phyloP scores from a whole-genome alignment of 2,888 invertebrate genomes.

The Drosophila peninsularis region DNA sequence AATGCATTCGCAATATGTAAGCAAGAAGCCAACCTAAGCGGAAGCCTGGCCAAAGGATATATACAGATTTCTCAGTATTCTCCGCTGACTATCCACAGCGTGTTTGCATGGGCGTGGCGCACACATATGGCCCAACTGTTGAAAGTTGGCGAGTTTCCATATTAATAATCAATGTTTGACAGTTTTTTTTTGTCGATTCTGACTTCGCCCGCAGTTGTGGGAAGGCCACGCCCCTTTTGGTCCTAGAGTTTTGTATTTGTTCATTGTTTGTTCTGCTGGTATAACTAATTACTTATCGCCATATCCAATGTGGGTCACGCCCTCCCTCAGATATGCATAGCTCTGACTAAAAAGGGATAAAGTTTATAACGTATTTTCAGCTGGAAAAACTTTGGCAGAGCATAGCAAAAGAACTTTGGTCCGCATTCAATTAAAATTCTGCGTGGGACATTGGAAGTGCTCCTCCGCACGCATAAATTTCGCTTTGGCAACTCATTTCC shows the following conservation, averaged over 20 bases:
- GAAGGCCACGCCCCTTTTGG: constrained; percentile 31
- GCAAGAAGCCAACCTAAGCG: constrained; percentile 9
- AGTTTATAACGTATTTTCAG: constrained; percentile 22
- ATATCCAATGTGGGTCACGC: constrained; percentile 51
- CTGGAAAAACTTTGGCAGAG: constrained; percentile 26
- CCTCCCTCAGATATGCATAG: constrained; percentile 23
- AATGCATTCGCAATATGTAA: constrained; percentile 4
- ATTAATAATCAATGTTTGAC: constrained; percentile 35
- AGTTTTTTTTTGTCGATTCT: constrained; percentile 3
- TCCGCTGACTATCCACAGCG: constrained; percentile 7
- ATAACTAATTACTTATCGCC: constrained; percentile 36
- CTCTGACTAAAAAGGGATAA: constrained; percentile 32
- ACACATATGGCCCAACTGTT: constrained; percentile 22
- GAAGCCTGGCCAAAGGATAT: constrained; percentile 42
- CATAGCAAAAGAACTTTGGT: constrained; percentile 22
- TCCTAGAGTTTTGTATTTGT: not conserved
- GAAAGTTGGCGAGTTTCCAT: constrained; percentile 33
- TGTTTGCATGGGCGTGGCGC: constrained; percentile 39
- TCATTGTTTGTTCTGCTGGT: constrained; percentile 30
- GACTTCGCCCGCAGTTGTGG: constrained; percentile 20
- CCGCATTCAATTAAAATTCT: constrained; percentile 51
- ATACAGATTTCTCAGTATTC: constrained; percentile 32
- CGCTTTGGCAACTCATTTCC: constrained; percentile 28
- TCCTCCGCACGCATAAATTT: constrained; percentile 10
- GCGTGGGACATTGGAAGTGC: constrained; percentile 16